Conservation (phyloP, 2,113 vertebrate genomes). For the Xerus inauris region DNA sequence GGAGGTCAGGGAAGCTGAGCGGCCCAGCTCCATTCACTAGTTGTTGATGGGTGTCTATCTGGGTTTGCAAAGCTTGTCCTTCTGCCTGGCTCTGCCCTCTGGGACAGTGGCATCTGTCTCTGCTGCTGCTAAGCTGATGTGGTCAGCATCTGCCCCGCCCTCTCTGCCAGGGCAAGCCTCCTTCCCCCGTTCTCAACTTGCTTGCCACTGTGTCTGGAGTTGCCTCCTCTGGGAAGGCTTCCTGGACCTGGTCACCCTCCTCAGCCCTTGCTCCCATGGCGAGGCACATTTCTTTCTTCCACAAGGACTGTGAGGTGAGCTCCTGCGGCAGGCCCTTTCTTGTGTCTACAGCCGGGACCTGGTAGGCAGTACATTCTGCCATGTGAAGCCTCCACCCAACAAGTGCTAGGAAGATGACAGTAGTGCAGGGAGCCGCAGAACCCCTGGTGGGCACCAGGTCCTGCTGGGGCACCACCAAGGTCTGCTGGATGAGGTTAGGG, state of each 20-base stretch:
- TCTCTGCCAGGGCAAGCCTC: not conserved
- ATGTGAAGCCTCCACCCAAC: not conserved
- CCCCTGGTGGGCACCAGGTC: fast-evolving
- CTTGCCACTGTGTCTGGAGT: not conserved
- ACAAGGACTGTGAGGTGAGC: not conserved
- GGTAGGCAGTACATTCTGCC: too few relatives aligned
- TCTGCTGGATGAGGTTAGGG: not conserved
- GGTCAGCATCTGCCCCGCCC: fast-evolving
- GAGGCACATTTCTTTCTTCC: too few relatives aligned
- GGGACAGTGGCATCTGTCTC: not conserved
- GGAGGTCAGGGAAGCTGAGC: not conserved
- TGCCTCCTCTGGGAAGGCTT: not conserved
- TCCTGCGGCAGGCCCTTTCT: fast-evolving
- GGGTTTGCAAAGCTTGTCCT: not conserved
- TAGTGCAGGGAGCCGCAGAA: not conserved
- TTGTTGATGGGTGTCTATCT: not conserved
- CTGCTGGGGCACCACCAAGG: too few relatives aligned
- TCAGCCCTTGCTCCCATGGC: not conserved
- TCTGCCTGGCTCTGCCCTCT: not conserved
- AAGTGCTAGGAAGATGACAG: not conserved
- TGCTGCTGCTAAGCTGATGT: not conserved
- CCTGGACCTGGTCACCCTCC: not conserved
- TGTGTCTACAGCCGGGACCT: fast-evolving
- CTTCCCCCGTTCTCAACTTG: not conserved
- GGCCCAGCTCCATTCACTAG: not conserved